Evolutionary conservation across 2,888 invertebrate species (phyloP).

Genomic region (Merodon equestris): DNA sequence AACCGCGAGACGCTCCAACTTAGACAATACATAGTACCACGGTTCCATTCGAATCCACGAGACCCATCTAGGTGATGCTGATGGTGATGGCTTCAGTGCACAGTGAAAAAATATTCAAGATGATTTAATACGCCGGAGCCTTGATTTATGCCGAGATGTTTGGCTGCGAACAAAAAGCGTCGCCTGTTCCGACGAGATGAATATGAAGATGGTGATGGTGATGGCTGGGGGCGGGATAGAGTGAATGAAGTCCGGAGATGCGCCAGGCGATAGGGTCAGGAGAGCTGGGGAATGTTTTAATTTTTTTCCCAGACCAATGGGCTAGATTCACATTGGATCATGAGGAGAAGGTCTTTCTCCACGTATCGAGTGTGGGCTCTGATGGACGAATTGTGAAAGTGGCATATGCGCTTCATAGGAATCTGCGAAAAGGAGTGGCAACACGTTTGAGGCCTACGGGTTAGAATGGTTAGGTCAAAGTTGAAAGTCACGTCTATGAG

Average conservation of each 20-base stretch:
- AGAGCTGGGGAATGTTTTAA: conserved; percentile 14
- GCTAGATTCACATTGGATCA: too few relatives aligned
- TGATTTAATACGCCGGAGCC: conserved; percentile 63
- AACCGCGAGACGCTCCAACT: conserved; percentile 22
- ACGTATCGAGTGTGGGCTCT: conserved; percentile 5
- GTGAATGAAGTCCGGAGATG: neutral
- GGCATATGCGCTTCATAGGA: neutral
- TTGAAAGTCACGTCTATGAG: too few relatives aligned
- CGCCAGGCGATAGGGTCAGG: conserved; percentile 20
- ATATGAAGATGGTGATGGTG: conserved; percentile 37
- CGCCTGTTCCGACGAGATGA: conserved; percentile 28
- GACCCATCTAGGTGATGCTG: conserved; percentile 38
- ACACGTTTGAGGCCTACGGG: too few relatives aligned
- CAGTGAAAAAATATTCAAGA: conserved; percentile 57
- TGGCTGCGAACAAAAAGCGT: conserved; percentile 57
- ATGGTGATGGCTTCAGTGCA: conserved; percentile 64
- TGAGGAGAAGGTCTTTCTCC: conserved; percentile 12
- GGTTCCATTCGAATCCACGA: conserved; percentile 43
- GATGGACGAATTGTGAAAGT: conserved; percentile 25
- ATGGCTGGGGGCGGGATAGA: too few relatives aligned
- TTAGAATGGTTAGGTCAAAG: too few relatives aligned
- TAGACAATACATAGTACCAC: conserved; percentile 59
- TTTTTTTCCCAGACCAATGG: conserved; percentile 44
- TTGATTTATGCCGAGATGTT: conserved; percentile 65
- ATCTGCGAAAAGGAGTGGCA: too few relatives aligned